These are phyloP conservation scores for Coptotermes formosanus DNA, from an alignment of 1,140 invertebrate genomes.

Conservation along the genomic window DNA sequence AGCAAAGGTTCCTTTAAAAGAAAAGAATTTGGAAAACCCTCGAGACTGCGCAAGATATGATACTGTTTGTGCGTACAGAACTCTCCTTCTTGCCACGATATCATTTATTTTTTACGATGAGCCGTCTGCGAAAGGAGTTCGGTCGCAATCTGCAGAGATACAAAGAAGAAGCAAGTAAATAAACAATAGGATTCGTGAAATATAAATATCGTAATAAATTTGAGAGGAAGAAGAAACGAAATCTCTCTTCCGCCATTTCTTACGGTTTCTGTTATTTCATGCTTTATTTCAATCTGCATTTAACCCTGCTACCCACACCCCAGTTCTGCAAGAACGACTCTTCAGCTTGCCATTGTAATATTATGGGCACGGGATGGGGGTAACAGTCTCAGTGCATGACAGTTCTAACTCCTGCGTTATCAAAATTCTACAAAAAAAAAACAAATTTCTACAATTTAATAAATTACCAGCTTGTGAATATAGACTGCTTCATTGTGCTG, in stretches of 20 bases:
- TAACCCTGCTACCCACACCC: not conserved
- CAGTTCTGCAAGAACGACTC: not conserved
- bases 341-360: not conserved
- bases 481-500: no score
- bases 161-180: not conserved
- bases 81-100: not conserved
- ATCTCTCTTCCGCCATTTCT: not conserved
- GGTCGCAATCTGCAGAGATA: not conserved
- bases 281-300: not conserved
- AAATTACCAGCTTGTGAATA: no score
- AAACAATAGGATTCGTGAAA: slow-evolving; percentile 9
- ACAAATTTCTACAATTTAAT: no score
- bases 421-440: not conserved
- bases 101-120: not conserved
- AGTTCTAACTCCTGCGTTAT: not conserved
- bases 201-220: slow-evolving; percentile 19
- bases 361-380: not conserved
- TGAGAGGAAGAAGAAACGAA: not conserved
- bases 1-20: not conserved
- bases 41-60: not conserved
- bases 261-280: not conserved
- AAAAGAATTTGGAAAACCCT: not conserved
- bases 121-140: not conserved
- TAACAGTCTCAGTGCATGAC: not conserved
- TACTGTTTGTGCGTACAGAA: not conserved